Evolutionary conservation across 2,888 invertebrate species (phyloP), one percentile per base, ranked within the genome.

Genomic region (Drosophila nr. perissopoda): DNA sequence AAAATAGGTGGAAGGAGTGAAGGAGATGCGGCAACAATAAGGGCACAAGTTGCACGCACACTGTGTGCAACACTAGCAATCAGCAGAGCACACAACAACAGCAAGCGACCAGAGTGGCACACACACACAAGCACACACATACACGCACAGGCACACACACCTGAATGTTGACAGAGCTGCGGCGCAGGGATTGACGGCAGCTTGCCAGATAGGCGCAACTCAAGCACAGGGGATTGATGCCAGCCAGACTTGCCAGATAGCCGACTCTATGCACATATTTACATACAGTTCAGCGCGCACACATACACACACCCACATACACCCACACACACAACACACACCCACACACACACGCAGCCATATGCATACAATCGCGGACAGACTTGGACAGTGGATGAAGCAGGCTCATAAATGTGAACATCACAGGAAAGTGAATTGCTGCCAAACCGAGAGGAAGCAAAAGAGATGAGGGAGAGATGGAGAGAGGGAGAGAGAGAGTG

Each of bases 271-370:
- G 81, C 77, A 78, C 86, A 84, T 84, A 88, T 88, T 88, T 86
- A 80, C 86, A 80, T 78, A 82, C 84, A 87, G 88, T 86, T 87
- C 83, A 86, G 69, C 80, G 76, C 46, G 60, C 79, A 54, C 53
- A 48, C 60, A 54, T 58, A 48, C 48, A 8, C 29, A 38, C 18
- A 56, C 46, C 25, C 42, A 40, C 13, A 40, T n/a, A 27, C 38
- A 25, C 7, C 40, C 11, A 1, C 31, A 18, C 16, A 36, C 10
- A n/a, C 8, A 18, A n/a, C 8, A 33, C 6, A 49, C n/a, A 42
- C 31, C 38, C 34, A 38, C 27, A 59, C 42, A 7, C 13, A 13
- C 13, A 42, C 13, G 7, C 7, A 25, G 46, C 1, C 25, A 16
- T 46, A 25, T 25, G 46, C 46, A 46, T 46, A 29, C 46, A 53